Percentiles rank a stretch among this genome's conserved stretches.
These are phyloP conservation scores for Tarsius wallacei DNA, from an alignment of 2,797 vertebrate genomes.

Conservation along the genomic window DNA sequence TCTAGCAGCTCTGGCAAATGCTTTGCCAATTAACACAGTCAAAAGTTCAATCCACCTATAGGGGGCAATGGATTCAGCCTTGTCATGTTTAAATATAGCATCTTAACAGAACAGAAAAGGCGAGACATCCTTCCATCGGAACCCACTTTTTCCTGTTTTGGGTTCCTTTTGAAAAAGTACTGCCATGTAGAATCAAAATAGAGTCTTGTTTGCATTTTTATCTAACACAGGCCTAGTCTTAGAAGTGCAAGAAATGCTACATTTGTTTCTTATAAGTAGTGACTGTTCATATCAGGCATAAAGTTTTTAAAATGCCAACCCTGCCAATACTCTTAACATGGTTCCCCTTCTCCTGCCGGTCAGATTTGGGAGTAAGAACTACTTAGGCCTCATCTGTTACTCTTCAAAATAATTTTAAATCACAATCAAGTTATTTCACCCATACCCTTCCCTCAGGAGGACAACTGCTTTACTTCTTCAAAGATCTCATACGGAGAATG, in stretches of 20 bases:
- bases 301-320: not conserved
- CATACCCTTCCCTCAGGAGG: not conserved
- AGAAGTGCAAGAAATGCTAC: not conserved
- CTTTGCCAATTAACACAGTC: not conserved
- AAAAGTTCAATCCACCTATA: not conserved
- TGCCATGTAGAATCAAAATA: not conserved
- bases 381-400: not conserved
- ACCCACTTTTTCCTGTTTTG: not conserved
- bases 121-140: not conserved
- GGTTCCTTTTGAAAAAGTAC: not conserved
- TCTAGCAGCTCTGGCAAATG: not conserved
- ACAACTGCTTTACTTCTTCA: constrained; percentile 1
- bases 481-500: constrained; percentile 38
- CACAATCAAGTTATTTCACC: not conserved
- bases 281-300: not conserved
- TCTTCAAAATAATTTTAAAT: constrained; percentile 23
- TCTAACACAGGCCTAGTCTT: not conserved
- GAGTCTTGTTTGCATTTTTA: not conserved
- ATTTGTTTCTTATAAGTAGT: not conserved
- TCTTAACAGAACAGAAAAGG: not conserved
- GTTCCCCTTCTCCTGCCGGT: not conserved
- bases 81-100: not conserved
- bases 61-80: not conserved
- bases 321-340: not conserved
- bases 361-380: not conserved